Evolutionary conservation across 2,797 vertebrate genomes (phyloP).

Genomic region (Glossophaga mutica): DNA sequence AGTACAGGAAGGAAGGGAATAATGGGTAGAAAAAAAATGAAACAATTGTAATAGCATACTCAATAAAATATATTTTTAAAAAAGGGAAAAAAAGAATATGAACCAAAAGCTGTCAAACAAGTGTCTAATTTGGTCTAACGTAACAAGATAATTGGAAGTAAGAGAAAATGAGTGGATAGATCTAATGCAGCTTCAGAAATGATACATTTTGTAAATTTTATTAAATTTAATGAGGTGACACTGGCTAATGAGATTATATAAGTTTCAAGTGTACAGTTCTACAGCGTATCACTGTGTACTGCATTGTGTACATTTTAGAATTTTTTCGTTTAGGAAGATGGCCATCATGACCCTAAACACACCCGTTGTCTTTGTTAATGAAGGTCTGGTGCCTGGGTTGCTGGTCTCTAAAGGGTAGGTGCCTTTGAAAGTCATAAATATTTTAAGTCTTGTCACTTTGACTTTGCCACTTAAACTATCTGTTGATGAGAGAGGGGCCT

Average conservation of each 20-base stretch:
- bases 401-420: slow-evolving; percentile 13
- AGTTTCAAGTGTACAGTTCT: background rate
- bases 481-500: slow-evolving; percentile 42
- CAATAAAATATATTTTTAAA: too few relatives aligned
- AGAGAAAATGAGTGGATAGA: background rate
- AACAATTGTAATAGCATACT: too few relatives aligned
- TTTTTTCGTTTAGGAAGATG: background rate
- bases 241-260: background rate
- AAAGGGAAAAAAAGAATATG: background rate
- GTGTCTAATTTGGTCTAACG: background rate
- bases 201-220: background rate
- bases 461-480: slow-evolving; percentile 63
- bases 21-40: too few relatives aligned
- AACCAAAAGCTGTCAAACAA: background rate
- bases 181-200: background rate
- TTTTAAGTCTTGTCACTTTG: slow-evolving; percentile 61
- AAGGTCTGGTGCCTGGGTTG: background rate
- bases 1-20: too few relatives aligned
- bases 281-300: background rate
- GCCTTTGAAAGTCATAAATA: slow-evolving; percentile 60
- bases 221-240: background rate
- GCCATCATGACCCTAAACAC: background rate
- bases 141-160: background rate
- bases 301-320: background rate
- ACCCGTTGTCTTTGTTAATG: background rate